Evolutionary conservation across 2,797 vertebrate species (phyloP), one percentile per base, ranked within the genome.

Genomic region (Lagorchestes hirsutus): DNA sequence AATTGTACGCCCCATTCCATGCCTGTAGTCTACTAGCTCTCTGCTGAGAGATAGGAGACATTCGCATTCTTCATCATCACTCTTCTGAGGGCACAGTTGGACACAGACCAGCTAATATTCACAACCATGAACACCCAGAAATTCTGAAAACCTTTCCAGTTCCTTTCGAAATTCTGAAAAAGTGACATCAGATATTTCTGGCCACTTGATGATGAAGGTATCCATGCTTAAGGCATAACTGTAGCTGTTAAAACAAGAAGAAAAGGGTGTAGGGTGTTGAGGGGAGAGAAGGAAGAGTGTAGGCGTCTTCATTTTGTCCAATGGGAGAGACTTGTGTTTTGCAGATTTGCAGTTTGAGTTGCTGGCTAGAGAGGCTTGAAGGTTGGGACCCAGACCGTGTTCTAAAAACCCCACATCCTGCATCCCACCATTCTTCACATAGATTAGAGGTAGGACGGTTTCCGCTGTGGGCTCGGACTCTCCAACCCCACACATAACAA

Each of bases 141-240:
- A 93, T 13, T 97, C 95, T 1, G 97, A 55, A 93, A 98, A 98
- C 5, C 0, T 31, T 34, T 93, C 55, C 82, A 98, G 59, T 0
- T 92, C 56, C 18, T 3, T 62, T n/a, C 54, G 74, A 4, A 58
- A 1, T 12, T 93, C 55, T 56, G 93, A 58, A 74, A 56, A 92
- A 62, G 3, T 50, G 11, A 2, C 40, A 0, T 92, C 93, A 31
- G n/a, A 34, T 0, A 59, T 40, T 0, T 13, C 34, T 1, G 95
- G 93, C 96, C 95, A 96, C 4, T 4, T 90, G 54, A 93, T 40
- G 92, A 97, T 74, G 87, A 96, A 96, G 0, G 95, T 95, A 40
- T 97, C 58, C 56, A 92, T 96, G 95, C 92, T 92, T 92, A 97
- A 93, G 50, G 97, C 52, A 0, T 96, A 97, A 40, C 9, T 92